phyloP scores from a whole-genome alignment of 2,797 vertebrate genomes.

The Loriculus beryllinus region DNA sequence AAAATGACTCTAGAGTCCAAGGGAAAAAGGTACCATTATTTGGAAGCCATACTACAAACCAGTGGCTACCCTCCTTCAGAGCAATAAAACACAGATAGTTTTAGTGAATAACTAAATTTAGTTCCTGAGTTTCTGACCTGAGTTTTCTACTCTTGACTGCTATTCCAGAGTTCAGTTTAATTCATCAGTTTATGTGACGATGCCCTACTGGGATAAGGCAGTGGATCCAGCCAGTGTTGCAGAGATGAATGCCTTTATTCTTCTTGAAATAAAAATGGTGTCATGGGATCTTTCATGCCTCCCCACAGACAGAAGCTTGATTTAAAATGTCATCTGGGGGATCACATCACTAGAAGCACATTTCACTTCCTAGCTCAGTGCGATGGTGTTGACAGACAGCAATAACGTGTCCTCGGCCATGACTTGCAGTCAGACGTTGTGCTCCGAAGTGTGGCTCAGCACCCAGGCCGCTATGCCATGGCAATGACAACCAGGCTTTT shows the following conservation, averaged over 20 bases:
- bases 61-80: not conserved
- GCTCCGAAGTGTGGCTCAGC: not conserved
- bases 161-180: conserved; percentile 4
- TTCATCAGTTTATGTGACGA: conserved; percentile 32
- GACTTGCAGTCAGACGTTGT: not conserved
- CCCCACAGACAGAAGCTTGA: conserved; percentile 44
- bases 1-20: not conserved
- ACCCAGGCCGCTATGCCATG: not conserved
- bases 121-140: not conserved
- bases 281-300: conserved; percentile 44
- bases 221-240: conserved; percentile 12
- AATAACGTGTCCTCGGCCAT: conserved; percentile 47
- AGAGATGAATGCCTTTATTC: conserved; percentile 59
- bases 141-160: not conserved
- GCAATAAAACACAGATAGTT: not conserved
- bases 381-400: conserved; percentile 52
- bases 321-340: conserved; percentile 58
- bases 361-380: conserved; percentile 35
- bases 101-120: conserved; percentile 27
- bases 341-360: conserved; percentile 39
- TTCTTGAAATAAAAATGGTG: conserved; percentile 58
- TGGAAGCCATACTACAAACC: not conserved
- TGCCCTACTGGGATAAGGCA: conserved; percentile 37
- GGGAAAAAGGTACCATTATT: not conserved
- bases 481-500: not conserved